Base-by-base conservation (phyloP, 2,797 vertebrate species). In the Tachyglossus aculeatus region DNA sequence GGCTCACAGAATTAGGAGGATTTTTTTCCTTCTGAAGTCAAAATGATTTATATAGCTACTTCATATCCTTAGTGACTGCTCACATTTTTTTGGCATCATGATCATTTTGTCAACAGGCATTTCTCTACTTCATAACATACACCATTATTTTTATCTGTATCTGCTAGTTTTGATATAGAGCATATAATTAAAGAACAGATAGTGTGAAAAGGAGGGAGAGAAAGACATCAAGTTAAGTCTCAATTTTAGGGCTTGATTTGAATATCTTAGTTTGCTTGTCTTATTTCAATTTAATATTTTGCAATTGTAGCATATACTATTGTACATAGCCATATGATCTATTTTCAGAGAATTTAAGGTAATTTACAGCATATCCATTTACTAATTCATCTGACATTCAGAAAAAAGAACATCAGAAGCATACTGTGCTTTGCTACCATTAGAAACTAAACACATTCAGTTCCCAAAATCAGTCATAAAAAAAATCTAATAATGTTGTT, bases 51-150 rank as follows among this genome's bases (percentile, higher is more conserved):
- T 1, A 50, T 44, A 54, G 29, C 63, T 14, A 7, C 5, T 74
- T 50, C 9, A 54, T 52, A 69, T 5, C 6, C 3, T 7, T 1
- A 8, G 3, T 63, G 1, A 1, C 25, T 34, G 27, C 60, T 54
- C 12, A 27, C 9, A 54, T 2, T 33, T 37, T 48, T 63, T 43
- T 58, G 78, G 6, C 25, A 37, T 47, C 21, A 45, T 16, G 3
- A 48, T 69, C 16, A 69, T 15, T 77, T 86, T 40, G 2, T 61
- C 15, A 72, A 15, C 2, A 77, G 1, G 1, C 39, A 69, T 78
- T 60, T 64, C 60, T 83, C 3, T 59, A 65, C 24, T 59, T 6
- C 29, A 3, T 32, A 69, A 57, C 66, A 70, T 16, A 51, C 31
- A 52, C 25, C 1, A 61, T 54, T 4, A 2, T 52, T 70, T 61